A percentile compares a stretch with the other conserved stretches of the same genome.
phyloP scores from a whole-genome alignment of 2,113 vertebrate species.

The Salminus brasiliensis region DNA sequence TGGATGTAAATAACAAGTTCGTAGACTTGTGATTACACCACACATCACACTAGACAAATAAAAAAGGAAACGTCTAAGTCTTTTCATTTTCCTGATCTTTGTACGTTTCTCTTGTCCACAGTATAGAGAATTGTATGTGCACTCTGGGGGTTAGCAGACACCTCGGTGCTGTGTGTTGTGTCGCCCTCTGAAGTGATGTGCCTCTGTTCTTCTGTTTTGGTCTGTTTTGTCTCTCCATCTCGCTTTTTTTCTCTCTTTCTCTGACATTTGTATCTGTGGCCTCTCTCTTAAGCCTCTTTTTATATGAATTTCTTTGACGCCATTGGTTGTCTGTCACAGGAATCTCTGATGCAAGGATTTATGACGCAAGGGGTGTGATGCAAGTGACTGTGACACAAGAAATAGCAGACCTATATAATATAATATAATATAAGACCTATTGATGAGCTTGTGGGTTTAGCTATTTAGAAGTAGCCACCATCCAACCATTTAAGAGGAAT shows the following conservation, averaged over 20 bases:
- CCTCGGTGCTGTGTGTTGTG: slow-evolving; percentile 12
- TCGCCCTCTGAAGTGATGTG: slow-evolving; percentile 35
- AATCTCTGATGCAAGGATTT: background rate
- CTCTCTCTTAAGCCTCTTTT: background rate
- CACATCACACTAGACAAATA: slow-evolving; percentile 6
- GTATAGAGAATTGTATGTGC: background rate
- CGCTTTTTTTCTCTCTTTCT: background rate
- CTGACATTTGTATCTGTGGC: slow-evolving; percentile 26
- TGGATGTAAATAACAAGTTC: background rate
- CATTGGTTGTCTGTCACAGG: background rate
- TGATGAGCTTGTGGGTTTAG: background rate
- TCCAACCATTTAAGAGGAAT: background rate
- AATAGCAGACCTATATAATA: background rate
- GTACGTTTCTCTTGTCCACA: slow-evolving; percentile 12
- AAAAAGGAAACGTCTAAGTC: slow-evolving; percentile 22
- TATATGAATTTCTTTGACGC: background rate
- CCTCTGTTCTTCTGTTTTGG: slow-evolving; percentile 11
- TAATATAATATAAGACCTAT: too few species aligned
- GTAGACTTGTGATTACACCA: too few species aligned
- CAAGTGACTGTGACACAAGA: background rate
- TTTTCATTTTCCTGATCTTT: slow-evolving; percentile 8
- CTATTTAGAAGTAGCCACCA: background rate
- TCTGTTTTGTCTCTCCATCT: background rate
- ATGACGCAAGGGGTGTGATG: background rate
- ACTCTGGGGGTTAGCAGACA: slow-evolving; percentile 34